Conservation (phyloP, 2,113 vertebrate species). For the Catagonus wagneri region DNA sequence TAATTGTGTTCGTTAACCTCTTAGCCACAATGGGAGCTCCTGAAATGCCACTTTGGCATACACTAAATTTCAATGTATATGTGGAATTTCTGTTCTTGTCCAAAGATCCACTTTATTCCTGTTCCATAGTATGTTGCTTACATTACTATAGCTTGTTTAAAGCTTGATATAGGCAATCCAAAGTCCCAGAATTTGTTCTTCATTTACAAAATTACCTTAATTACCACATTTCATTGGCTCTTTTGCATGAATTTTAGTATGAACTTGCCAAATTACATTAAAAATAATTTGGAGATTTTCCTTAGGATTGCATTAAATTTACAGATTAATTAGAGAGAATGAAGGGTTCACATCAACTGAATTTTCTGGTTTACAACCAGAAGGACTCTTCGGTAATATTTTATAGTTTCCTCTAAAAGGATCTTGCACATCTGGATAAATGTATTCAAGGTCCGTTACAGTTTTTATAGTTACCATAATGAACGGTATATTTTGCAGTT, state of each 20-base stretch:
- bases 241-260: background rate
- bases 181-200: background rate
- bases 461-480: slow-evolving; percentile 5
- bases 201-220: background rate
- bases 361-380: background rate
- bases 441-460: background rate
- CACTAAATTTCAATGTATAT: background rate
- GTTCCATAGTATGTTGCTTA: background rate
- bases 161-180: background rate
- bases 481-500: background rate
- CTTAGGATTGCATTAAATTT: slow-evolving; percentile 20
- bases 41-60: background rate
- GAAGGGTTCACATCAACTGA: background rate
- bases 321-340: background rate
- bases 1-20: no score
- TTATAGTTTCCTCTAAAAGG: background rate
- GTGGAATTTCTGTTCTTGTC: background rate
- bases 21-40: no score
- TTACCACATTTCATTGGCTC: background rate
- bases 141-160: background rate
- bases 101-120: background rate
- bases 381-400: background rate
- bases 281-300: slow-evolving; percentile 10
- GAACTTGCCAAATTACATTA: background rate
- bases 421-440: background rate